Percentiles rank a stretch among this genome's conserved stretches.
These are phyloP conservation scores for Scaptomyza montana DNA, from an alignment of 1,140 invertebrate genomes.

Conservation along the genomic window DNA sequence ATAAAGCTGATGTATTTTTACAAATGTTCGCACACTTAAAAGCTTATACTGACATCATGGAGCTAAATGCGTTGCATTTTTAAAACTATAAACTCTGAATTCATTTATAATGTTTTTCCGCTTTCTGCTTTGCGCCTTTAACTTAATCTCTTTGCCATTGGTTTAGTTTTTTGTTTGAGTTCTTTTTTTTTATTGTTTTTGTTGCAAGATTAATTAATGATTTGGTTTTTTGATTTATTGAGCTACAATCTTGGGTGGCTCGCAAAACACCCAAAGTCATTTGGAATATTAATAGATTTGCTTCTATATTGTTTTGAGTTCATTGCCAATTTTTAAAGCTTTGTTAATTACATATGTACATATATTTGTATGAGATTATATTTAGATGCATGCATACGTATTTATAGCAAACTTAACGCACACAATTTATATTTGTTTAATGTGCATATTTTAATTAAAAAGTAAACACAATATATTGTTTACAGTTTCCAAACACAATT, in stretches of 20 bases:
- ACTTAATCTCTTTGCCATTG: constrained; percentile 34
- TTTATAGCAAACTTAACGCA: constrained; percentile 5
- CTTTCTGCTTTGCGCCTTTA: constrained; percentile 18
- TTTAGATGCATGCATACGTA: background rate
- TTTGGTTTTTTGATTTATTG: constrained; percentile 66
- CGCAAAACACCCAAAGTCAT: background rate
- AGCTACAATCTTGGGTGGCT: constrained; percentile 36
- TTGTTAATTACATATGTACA: constrained; percentile 11
- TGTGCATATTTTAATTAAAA: constrained; percentile 41
- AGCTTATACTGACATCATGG: constrained; percentile 41
- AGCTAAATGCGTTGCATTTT: constrained; percentile 30
- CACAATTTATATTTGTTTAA: constrained; percentile 18
- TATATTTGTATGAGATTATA: too few relatives aligned
- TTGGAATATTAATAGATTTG: constrained; percentile 6
- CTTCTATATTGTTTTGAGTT: constrained; percentile 17
- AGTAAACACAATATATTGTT: constrained; percentile 24
- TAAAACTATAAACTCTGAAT: constrained; percentile 3
- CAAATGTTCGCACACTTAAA: constrained; percentile 30
- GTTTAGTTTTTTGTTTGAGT: constrained; percentile 23
- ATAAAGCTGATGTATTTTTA: constrained; percentile 29
- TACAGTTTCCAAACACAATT: constrained; percentile 7
- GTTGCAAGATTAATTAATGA: constrained; percentile 66
- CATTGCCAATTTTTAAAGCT: constrained; percentile 12
- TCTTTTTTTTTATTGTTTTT: constrained; percentile 6
- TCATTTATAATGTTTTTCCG: constrained; percentile 42